Evolutionary conservation across 2,888 invertebrate species (phyloP).

Genomic region (Troides aeacus): DNA sequence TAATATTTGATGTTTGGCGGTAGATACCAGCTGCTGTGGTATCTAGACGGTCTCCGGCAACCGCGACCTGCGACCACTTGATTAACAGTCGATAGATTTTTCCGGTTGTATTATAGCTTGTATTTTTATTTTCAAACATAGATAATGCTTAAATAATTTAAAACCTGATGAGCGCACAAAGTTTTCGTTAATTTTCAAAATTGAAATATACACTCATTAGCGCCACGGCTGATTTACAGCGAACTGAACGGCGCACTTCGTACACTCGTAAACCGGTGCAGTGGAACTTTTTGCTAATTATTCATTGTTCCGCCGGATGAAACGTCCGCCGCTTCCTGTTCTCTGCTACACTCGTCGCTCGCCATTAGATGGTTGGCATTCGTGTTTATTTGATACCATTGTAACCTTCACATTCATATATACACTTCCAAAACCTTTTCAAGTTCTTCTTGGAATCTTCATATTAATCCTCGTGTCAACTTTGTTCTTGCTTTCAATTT

Average conservation of each 20-base stretch:
- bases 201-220: constrained; percentile 6
- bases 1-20: too few species aligned
- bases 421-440: too few species aligned
- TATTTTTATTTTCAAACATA: too few species aligned
- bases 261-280: not conserved
- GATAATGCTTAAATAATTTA: not conserved
- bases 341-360: not conserved
- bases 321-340: constrained; percentile 2
- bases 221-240: not conserved
- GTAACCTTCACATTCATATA: not conserved
- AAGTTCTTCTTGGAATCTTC: too few species aligned
- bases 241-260: constrained; percentile 7
- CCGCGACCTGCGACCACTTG: too few species aligned
- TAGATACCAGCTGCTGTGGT: too few species aligned
- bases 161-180: not conserved
- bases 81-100: too few species aligned
- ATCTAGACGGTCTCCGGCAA: too few species aligned
- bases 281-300: constrained; percentile 12
- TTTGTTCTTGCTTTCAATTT: too few species aligned
- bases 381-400: constrained; percentile 9
- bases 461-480: too few species aligned
- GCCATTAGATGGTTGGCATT: not conserved
- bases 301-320: constrained; percentile 16
- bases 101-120: too few species aligned
- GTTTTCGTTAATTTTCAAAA: not conserved